Conservation (phyloP, 1,140 invertebrate genomes). For the Ooceraea biroi region DNA sequence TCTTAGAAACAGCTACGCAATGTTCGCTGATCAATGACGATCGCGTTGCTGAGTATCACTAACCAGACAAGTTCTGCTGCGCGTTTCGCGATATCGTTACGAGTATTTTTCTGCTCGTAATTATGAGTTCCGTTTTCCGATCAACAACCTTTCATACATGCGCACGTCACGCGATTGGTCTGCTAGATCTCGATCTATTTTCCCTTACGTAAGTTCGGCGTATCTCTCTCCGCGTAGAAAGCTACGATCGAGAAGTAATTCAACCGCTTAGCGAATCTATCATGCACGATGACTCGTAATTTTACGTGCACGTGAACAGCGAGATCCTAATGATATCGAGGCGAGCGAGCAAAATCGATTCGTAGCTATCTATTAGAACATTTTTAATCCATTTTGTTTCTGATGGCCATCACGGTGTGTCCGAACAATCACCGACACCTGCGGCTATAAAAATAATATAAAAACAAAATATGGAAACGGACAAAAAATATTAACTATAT, state of each 20-base stretch:
- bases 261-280: slow-evolving; percentile 19
- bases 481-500: too few species aligned
- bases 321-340: slow-evolving; percentile 24
- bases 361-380: background rate
- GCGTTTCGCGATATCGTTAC: background rate
- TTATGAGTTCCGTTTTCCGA: slow-evolving; percentile 22
- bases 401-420: too few species aligned
- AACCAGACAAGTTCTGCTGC: slow-evolving; percentile 1
- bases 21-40: slow-evolving; percentile 4
- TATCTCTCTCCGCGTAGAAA: slow-evolving; percentile 37
- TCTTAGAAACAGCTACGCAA: background rate
- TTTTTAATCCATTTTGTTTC: too few species aligned
- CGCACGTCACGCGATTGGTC: slow-evolving; percentile 23
- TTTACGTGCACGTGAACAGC: slow-evolving; percentile 20
- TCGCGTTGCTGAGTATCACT: background rate
- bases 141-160: slow-evolving; percentile 17
- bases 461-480: too few species aligned
- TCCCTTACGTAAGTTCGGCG: slow-evolving; percentile 35
- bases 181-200: slow-evolving; percentile 35
- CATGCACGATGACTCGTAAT: slow-evolving; percentile 39
- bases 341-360: slow-evolving; percentile 34
- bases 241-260: slow-evolving; percentile 43
- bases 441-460: too few species aligned
- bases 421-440: too few species aligned
- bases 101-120: background rate